A percentile compares a stretch with the other conserved stretches of the same genome.
Evolutionary conservation across 2,888 invertebrate species (phyloP).

Genomic region (Agriopis aurantiaria): DNA sequence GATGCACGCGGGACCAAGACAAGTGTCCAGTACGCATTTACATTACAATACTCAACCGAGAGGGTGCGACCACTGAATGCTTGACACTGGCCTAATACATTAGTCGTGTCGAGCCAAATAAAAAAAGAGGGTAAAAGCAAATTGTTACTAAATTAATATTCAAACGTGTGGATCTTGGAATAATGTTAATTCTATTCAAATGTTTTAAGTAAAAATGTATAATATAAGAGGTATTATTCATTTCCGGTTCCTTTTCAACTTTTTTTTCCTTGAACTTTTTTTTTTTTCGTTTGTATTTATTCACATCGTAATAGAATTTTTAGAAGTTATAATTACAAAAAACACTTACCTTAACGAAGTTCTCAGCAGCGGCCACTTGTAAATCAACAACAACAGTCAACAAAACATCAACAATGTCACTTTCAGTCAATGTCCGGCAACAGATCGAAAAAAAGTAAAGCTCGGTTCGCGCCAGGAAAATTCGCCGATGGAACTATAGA

Average conservation of each 20-base stretch:
- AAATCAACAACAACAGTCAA: conserved; percentile 72
- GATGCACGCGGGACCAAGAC: conserved; percentile 58
- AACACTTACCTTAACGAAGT: conserved; percentile 66
- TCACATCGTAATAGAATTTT: background rate
- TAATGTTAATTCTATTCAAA: conserved; percentile 7
- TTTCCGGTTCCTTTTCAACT: background rate
- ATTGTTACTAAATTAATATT: conserved; percentile 61
- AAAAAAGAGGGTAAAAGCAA: conserved; percentile 44
- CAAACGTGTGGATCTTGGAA: conserved; percentile 45
- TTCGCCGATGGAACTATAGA: conserved; percentile 56
- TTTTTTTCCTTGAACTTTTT: background rate
- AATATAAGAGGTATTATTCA: background rate
- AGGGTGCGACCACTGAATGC: conserved; percentile 51
- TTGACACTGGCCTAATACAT: conserved; percentile 11
- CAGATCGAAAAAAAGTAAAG: conserved; percentile 53
- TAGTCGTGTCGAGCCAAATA: background rate
- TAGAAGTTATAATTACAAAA: background rate
- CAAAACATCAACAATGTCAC: conserved; percentile 78
- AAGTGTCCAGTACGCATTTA: conserved; percentile 57
- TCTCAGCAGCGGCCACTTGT: conserved; percentile 50
- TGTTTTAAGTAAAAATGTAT: background rate
- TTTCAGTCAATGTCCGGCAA: conserved; percentile 72
- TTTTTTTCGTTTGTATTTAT: background rate
- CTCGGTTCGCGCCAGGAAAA: conserved; percentile 61
- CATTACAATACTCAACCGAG: conserved; percentile 70